Conservation (phyloP, 2,888 invertebrate species). For the Ennomos quercinarius region DNA sequence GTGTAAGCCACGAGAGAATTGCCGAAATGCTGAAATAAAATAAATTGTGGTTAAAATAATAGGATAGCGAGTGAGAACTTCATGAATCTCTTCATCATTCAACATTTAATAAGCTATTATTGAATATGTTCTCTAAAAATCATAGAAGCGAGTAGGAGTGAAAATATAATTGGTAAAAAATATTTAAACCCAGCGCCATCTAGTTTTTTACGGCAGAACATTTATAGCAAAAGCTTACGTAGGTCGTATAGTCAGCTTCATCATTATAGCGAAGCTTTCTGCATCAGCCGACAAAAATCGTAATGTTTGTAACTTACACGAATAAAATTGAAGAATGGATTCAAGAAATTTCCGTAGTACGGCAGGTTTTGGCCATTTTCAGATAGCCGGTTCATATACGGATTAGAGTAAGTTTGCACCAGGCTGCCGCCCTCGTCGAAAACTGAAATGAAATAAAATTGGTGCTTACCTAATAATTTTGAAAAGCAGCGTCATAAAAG, state of each 20-base stretch:
- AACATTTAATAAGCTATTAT: too few relatives aligned
- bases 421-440: conserved; percentile 76
- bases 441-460: conserved; percentile 56
- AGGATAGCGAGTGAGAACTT: too few relatives aligned
- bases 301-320: conserved; percentile 55
- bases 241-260: neutral
- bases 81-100: too few relatives aligned
- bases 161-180: neutral
- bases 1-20: conserved; percentile 64
- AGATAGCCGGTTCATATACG: conserved; percentile 60
- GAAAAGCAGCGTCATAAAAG: neutral
- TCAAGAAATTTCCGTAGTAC: conserved; percentile 63
- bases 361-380: conserved; percentile 62
- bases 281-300: too few relatives aligned
- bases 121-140: too few relatives aligned
- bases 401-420: conserved; percentile 69
- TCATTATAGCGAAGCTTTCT: too few relatives aligned
- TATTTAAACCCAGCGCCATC: conserved; percentile 13
- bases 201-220: conserved; percentile 2
- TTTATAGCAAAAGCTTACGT: conserved; percentile 2
- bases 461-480: too few relatives aligned
- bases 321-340: conserved; percentile 69
- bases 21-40: conserved; percentile 43
- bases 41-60: too few relatives aligned
- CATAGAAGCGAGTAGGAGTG: too few relatives aligned